Evolutionary conservation across 2,888 invertebrate species (phyloP).

Genomic region (Gonocerus acuteangulatus): DNA sequence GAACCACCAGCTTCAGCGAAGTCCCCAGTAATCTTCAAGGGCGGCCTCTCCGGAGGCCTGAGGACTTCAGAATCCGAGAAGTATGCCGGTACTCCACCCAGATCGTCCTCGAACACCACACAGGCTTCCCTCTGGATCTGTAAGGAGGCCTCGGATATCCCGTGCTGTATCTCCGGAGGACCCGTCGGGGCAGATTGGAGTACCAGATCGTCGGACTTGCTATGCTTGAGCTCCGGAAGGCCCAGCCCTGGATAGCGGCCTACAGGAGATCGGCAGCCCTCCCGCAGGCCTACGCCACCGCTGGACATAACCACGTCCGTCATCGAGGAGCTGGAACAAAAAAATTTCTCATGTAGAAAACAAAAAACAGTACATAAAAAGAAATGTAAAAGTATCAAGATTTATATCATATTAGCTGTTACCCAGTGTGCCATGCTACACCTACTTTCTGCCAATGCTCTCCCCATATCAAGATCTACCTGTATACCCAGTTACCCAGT

Average conservation of each 20-base stretch:
- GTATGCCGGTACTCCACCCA: slow-evolving; percentile 39
- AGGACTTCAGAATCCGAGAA: slow-evolving; percentile 40
- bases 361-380: too few relatives aligned
- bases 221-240: slow-evolving; percentile 45
- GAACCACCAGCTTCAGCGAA: slow-evolving; percentile 41
- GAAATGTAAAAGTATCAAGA: too few relatives aligned
- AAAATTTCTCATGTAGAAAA: too few relatives aligned
- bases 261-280: slow-evolving; percentile 36
- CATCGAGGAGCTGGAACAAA: slow-evolving; percentile 21
- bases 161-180: slow-evolving; percentile 46
- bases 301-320: slow-evolving; percentile 30
- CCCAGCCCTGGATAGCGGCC: slow-evolving; percentile 36
- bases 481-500: too few relatives aligned
- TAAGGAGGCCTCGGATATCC: slow-evolving; percentile 40
- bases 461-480: too few relatives aligned
- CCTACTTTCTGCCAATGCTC: too few relatives aligned
- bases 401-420: too few relatives aligned
- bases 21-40: slow-evolving; percentile 39
- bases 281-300: slow-evolving; percentile 33
- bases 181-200: slow-evolving; percentile 46
- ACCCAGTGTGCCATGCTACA: too few relatives aligned
- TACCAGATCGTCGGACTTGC: slow-evolving; percentile 50
- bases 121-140: slow-evolving; percentile 40
- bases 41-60: slow-evolving; percentile 35
- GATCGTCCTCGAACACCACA: slow-evolving; percentile 41